Conservation (phyloP, 2,113 vertebrate species). For the Meleagris gallopavo region DNA sequence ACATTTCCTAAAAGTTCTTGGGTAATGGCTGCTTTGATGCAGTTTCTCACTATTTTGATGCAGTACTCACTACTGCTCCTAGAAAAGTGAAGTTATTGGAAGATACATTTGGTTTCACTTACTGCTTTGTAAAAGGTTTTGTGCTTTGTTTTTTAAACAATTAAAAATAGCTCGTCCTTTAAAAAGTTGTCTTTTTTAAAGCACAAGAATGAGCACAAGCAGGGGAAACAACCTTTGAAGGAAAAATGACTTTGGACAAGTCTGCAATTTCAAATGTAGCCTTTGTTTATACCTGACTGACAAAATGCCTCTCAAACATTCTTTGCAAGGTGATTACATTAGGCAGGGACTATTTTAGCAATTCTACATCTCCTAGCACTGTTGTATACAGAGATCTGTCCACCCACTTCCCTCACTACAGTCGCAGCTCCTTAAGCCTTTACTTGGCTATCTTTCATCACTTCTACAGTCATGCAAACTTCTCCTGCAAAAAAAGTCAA, state of each 20-base stretch:
- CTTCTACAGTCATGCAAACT: neutral
- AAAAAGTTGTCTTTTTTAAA: slow-evolving; percentile 29
- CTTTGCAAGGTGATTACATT: slow-evolving; percentile 72
- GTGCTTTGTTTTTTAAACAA: neutral
- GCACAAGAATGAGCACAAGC: slow-evolving; percentile 1
- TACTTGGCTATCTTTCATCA: slow-evolving; percentile 23
- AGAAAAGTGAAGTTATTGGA: neutral
- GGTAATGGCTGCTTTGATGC: neutral
- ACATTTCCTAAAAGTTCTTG: neutral
- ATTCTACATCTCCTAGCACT: slow-evolving; percentile 57
- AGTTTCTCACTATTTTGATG: slow-evolving; percentile 13
- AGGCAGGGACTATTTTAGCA: slow-evolving; percentile 68
- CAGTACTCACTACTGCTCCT: neutral
- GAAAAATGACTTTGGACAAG: slow-evolving; percentile 59
- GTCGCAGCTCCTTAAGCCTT: slow-evolving; percentile 10
- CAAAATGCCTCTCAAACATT: slow-evolving; percentile 69
- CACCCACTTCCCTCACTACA: slow-evolving; percentile 19
- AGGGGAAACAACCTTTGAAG: slow-evolving; percentile 20
- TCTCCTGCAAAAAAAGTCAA: neutral
- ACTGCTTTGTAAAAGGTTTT: slow-evolving; percentile 17
- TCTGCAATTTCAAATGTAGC: slow-evolving; percentile 67
- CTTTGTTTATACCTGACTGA: slow-evolving; percentile 71
- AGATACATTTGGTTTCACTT: slow-evolving; percentile 20
- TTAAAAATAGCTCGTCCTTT: slow-evolving; percentile 38
- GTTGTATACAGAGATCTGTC: slow-evolving; percentile 58